Base-by-base conservation (phyloP, 2,888 invertebrate species). In the Platycheirus rosarum region DNA sequence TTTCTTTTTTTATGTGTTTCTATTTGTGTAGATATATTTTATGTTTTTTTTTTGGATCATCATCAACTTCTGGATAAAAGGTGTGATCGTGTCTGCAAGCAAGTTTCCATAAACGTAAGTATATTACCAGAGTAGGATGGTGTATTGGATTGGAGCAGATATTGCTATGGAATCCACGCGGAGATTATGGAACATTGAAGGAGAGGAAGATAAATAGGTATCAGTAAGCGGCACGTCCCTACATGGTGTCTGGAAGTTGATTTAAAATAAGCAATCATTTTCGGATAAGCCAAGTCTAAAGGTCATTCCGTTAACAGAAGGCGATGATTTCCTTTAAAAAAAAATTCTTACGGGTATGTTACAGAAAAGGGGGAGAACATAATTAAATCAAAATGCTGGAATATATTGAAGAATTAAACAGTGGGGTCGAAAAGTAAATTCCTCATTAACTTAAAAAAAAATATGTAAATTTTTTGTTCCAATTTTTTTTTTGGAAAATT, bases 251-350 rank as follows among this genome's bases (percentile, higher is more conserved):
- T 78, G 44, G 60, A 66, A 74, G 74, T 79, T 79, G 68, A 74
- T 79, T 68, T 82, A 76, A 82, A 77, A 77, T 76, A 77, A 82
- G 82, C 82, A 82, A 68, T 55, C 82, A 73, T 53, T 82, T 71
- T 77, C 77, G 82, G 77, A 71, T 73, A 68, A 82, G 71, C 44
- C 82, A 63, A 63, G 71, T 82, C 63, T 44, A 14, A 16, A 48
- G 35, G 16, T 42, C 26, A 71, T 71, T 42, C 71, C 71, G 68
- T 55, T 82, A 49, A 16, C 16, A n/a, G 29, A 18, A 44, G 44
- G 16, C 23, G 26, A 57, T 26, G 44, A 44, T 29, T 60, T 37
- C 48, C 32, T 49, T 63, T 48, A 37, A 13, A 32, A 37, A 13
- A 32, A 63, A 49, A 32, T 32, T 46, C 20, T 35, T 63, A 44